Evolutionary conservation across 2,888 invertebrate species (phyloP), one percentile per base, ranked within the genome.

Genomic region (Cataglyphis altisquamis): DNA sequence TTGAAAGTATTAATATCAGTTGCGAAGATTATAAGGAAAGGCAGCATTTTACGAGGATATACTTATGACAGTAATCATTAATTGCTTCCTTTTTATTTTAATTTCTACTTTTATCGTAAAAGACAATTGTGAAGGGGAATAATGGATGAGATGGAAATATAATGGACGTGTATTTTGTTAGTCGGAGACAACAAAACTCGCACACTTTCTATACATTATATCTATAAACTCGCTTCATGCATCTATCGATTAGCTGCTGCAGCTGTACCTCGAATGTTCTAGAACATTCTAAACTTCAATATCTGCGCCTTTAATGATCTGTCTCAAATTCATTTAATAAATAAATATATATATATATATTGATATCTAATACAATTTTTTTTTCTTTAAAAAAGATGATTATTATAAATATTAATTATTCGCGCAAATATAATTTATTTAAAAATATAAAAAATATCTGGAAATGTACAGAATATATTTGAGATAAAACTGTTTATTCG

Each of bases 191-290:
- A 4, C 77, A 36, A 48, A 84, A 60, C 52, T 21, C 57, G 60
- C 45, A 36, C 70, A 41, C 57, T 67, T 78, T 74, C 78, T 60
- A 60, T 29, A 45, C n/a, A 25, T 80, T 82, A 84, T 67, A 82
- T 82, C 82, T 83, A 83, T 82, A 86, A 86, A 78, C 84, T 89
- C 84, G 32, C 55, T 36, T 80, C 83, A 62, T 85, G 87, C 86
- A 88, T 67, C 83, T 90, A 90, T 90, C 81, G 90, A 90, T 90
- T 89, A 84, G 86, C 82, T 70, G 81, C 84, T 84, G 84, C 74
- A 84, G 83, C 86, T 66, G 78, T 36, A 55, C 77, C 60, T 85
- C 68, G 87, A 89, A 86, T 73, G 64, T 82, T 89, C 89, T 73
- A 29, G 85, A 86, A 62, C 29, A 64, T 15, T 18, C 75, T 45